Evolutionary conservation across 2,797 vertebrate species (phyloP), one percentile per base, ranked within the genome.

Genomic region (Micropoecilia bifurca): DNA sequence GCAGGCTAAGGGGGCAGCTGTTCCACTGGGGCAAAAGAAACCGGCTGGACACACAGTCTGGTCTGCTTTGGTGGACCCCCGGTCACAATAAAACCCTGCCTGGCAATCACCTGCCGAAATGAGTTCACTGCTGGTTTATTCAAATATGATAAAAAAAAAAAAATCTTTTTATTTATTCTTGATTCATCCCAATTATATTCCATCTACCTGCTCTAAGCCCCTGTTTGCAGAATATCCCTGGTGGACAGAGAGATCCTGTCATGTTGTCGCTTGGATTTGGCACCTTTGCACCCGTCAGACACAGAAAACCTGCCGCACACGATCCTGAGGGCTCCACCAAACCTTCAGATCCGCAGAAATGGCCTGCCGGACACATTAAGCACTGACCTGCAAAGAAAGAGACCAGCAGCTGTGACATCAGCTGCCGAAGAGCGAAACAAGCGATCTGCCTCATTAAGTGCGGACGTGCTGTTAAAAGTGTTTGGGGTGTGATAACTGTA

Each of bases 71-170:
- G 92, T 95, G 16, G 97, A 97, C 13, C 94, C 95, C 90, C 90
- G 90, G 46, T 91, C 89, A 76, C 97, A 98, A 89, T 95, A 96
- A 93, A 95, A 97, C 1, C 97, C 97, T 39, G 94, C 87, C 14
- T 82, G 89, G 77, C 97, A 98, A 0, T 85, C 83, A 53, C 97
- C 97, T 98, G 48, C 3, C 12, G 41, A 41, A 68, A 41, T 68
- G 33, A 22, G 20, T 25, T 77, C 0, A 50, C 30, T 74, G n/a
- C 12, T 48, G 39, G 2, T 73, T 78, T 39, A 39, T 39, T 39
- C 36, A 39, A 39, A 39, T 39, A 39, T 39, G 36, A 39, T 39
- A 5, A 39, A 39, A 39, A 39, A 39, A 39, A 43, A 7, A 2
- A 61, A 30, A 2, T 3, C 8, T 47, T 3, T 46, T 66, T 13